Conservation (phyloP, 1,140 invertebrate species). For the Drepana arcuata region DNA sequence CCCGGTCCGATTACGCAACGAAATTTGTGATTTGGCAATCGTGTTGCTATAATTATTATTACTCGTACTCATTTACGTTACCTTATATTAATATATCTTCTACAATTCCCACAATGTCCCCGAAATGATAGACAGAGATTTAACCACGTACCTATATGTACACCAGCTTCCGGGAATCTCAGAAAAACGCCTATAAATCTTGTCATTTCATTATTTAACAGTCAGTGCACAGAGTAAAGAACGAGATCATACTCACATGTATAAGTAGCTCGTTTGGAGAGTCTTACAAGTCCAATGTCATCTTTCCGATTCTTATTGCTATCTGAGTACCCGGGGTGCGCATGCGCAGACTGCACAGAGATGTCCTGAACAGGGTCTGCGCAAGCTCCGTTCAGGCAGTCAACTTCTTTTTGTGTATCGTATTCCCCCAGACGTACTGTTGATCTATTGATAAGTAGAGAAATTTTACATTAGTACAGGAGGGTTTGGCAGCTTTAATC, state of each 20-base stretch:
- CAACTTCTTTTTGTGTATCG: slow-evolving; percentile 44
- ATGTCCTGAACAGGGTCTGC: slow-evolving; percentile 57
- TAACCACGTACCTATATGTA: too few species aligned
- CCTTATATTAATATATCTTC: too few species aligned
- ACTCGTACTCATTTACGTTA: too few species aligned
- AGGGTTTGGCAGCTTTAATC: too few species aligned
- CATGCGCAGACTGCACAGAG: slow-evolving; percentile 32
- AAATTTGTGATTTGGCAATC: too few species aligned
- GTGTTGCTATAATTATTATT: too few species aligned
- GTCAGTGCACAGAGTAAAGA: background rate
- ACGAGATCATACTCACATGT: slow-evolving; percentile 34
- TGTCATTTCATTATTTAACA: too few species aligned
- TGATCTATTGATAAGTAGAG: slow-evolving; percentile 20
- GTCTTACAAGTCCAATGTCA: slow-evolving; percentile 74
- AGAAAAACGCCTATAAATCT: too few species aligned
- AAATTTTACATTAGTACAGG: background rate
- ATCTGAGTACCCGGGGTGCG: slow-evolving; percentile 69
- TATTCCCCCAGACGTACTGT: slow-evolving; percentile 60
- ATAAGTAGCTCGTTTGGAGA: slow-evolving; percentile 44
- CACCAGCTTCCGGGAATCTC: too few species aligned
- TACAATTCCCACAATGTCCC: too few species aligned
- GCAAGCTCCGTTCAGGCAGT: slow-evolving; percentile 53
- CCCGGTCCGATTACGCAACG: too few species aligned
- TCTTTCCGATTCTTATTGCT: slow-evolving; percentile 70
- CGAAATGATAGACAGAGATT: too few species aligned